A percentile compares a stretch with the other conserved stretches of the same genome.
Conservation (phyloP, 2,113 vertebrate genomes). For the Cheirogaleus medius region DNA sequence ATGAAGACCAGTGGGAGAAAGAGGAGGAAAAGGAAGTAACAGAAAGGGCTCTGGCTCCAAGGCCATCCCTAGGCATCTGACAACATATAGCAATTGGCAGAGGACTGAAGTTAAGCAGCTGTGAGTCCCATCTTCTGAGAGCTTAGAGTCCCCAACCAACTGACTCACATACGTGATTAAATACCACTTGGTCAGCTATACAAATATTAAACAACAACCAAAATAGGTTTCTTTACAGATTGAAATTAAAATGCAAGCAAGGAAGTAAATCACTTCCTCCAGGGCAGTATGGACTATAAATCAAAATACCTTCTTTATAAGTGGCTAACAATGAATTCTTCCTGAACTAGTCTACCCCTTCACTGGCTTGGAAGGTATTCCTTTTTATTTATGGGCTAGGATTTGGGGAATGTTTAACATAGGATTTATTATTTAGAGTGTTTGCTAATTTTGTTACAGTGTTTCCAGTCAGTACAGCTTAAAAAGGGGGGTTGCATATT, state of each 20-base stretch:
- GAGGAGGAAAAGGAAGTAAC: not conserved
- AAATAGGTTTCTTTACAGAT: not conserved
- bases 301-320: not conserved
- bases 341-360: not conserved
- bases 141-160: not conserved
- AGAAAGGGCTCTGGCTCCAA: not conserved
- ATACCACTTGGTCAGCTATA: not conserved
- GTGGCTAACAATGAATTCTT: not conserved
- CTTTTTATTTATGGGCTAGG: not conserved
- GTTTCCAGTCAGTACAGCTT: not conserved
- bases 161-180: not conserved
- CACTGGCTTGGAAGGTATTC: not conserved
- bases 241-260: conserved; percentile 10
- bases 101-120: conserved; percentile 2
- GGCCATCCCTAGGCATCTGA: not conserved
- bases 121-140: not conserved
- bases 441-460: not conserved
- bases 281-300: not conserved
- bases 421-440: not conserved
- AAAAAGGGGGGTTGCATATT: not conserved
- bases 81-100: not conserved
- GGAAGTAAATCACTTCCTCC: not conserved
- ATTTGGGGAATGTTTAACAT: not conserved
- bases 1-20: not conserved
- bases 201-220: not conserved